These are phyloP conservation scores for Ischnus inquisitorius DNA, from an alignment of 2,888 invertebrate genomes.

Conservation along the genomic window DNA sequence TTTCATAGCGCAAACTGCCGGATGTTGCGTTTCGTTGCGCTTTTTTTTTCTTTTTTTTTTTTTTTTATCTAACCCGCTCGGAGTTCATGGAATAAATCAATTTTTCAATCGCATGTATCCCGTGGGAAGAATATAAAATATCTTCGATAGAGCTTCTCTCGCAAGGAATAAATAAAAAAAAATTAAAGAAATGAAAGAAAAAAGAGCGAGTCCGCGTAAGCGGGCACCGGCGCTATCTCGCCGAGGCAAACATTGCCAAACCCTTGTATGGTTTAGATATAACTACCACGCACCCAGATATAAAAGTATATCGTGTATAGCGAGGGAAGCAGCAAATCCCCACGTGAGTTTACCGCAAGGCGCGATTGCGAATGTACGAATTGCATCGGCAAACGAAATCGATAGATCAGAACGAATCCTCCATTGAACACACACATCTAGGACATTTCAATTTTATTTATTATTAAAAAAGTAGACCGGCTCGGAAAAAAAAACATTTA, in stretches of 20 bases:
- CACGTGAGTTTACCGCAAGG: conserved; percentile 43
- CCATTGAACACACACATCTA: no score
- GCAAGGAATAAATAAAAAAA: neutral
- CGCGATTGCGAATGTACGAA: conserved; percentile 1
- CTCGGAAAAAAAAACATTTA: no score
- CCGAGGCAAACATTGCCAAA: conserved; percentile 77
- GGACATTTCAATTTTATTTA: no score
- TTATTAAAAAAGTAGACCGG: no score
- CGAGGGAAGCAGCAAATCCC: no score
- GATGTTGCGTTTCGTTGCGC: neutral
- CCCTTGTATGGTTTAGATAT: conserved; percentile 82
- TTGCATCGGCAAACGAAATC: conserved; percentile 38
- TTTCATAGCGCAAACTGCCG: neutral
- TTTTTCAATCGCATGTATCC: neutral
- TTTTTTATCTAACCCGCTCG: neutral
- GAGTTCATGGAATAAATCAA: neutral
- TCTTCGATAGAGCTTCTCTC: neutral
- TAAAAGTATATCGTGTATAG: conserved; percentile 1
- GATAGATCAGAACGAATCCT: conserved; percentile 26
- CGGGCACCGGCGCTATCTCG: conserved; percentile 64
- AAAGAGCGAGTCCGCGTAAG: conserved; percentile 35
- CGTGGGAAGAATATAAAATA: neutral
- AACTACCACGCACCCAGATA: conserved; percentile 62
- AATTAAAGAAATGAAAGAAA: conserved; percentile 61
- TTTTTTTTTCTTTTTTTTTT: neutral